Percentiles rank a stretch among this genome's conserved stretches.
Evolutionary conservation across 2,113 vertebrate genomes (phyloP).

Genomic region (Nestor notabilis): DNA sequence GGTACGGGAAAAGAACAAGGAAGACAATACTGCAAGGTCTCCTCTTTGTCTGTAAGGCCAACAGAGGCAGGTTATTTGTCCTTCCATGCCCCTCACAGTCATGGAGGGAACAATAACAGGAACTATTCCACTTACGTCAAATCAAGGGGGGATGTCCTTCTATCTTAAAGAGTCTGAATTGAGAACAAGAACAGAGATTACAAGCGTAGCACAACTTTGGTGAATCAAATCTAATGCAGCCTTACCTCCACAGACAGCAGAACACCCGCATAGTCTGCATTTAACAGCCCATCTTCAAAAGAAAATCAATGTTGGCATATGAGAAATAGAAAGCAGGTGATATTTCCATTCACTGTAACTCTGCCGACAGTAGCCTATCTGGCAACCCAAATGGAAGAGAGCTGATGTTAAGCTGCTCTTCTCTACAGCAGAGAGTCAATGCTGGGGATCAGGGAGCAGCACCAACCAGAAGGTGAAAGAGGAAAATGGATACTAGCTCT

Average conservation of each 20-base stretch:
- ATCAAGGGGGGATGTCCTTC: background rate
- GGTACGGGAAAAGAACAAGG: background rate
- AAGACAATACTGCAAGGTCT: background rate
- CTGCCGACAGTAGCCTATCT: constrained; percentile 21
- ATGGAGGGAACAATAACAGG: background rate
- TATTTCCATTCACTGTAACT: background rate
- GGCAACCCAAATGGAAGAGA: background rate
- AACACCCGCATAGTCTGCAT: background rate
- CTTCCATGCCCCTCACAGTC: background rate
- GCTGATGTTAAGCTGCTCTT: background rate
- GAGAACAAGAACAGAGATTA: background rate
- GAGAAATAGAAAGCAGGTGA: constrained; percentile 16
- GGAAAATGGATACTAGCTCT: background rate
- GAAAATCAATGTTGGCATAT: background rate
- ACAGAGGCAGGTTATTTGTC: background rate
- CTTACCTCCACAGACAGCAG: background rate
- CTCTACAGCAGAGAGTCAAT: background rate
- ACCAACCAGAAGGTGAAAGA: background rate
- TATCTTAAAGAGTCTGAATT: background rate
- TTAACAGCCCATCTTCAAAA: background rate
- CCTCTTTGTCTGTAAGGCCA: background rate
- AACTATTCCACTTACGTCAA: background rate
- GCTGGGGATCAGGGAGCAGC: background rate
- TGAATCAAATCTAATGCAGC: background rate
- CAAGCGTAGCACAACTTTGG: background rate